phyloP scores from a whole-genome alignment of 2,797 vertebrate species.

The Oreochromis grahami region DNA sequence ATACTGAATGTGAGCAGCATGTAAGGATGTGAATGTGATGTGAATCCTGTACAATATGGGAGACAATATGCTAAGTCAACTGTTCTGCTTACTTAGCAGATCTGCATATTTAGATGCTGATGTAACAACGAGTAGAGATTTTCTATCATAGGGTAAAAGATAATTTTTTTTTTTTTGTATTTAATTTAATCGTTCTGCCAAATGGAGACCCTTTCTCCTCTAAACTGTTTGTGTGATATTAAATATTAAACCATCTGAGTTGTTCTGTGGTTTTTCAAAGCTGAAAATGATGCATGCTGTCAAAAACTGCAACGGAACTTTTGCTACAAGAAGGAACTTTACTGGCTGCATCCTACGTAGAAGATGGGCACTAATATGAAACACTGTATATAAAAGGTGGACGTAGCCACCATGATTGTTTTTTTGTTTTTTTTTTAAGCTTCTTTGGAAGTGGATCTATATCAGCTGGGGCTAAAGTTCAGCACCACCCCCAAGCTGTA shows the following conservation, averaged over 20 bases:
- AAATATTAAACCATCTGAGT: background rate
- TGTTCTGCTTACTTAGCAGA: background rate
- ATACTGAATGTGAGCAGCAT: background rate
- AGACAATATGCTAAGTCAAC: accelerated
- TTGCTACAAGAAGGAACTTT: background rate
- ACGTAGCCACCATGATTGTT: background rate
- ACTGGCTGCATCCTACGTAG: background rate
- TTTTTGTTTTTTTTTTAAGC: background rate
- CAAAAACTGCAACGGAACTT: background rate
- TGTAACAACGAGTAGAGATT: background rate
- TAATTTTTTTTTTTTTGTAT: accelerated
- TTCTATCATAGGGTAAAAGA: background rate
- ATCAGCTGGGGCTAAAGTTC: background rate
- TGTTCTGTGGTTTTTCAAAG: background rate
- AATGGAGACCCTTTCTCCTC: background rate
- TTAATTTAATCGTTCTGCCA: background rate
- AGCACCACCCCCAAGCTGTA: background rate
- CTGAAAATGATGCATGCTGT: background rate
- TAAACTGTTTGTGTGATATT: background rate
- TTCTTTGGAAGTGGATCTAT: background rate
- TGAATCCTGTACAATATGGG: background rate
- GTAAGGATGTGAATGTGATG: background rate
- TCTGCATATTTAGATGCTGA: background rate
- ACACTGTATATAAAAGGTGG: background rate
- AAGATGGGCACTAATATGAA: background rate